Conservation (phyloP, 2,113 vertebrate species). For the Zapus hudsonius region DNA sequence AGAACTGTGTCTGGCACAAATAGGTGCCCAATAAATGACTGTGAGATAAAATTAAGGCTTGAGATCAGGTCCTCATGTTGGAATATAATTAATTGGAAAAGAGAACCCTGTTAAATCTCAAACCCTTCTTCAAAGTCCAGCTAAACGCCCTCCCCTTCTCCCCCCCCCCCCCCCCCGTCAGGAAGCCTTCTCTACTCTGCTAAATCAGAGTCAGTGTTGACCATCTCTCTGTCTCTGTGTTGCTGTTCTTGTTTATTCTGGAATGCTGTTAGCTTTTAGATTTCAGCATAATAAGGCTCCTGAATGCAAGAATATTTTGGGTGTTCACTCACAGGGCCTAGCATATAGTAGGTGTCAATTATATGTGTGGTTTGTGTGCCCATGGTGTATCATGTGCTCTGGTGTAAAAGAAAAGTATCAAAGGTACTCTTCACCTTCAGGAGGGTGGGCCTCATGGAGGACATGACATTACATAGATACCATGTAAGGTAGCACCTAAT, state of each 20-base stretch:
- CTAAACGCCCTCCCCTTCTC: not conserved
- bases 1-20: not conserved
- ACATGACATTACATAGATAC: not conserved
- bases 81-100: not conserved
- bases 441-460: not conserved
- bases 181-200: not conserved
- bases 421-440: slow-evolving; percentile 14
- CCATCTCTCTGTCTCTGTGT: not conserved
- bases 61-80: not conserved
- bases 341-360: not conserved
- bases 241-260: slow-evolving; percentile 6
- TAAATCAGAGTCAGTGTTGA: slow-evolving; percentile 24
- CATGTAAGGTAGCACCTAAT: not conserved
- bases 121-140: not conserved
- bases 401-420: slow-evolving; percentile 2
- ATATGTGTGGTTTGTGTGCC: not conserved
- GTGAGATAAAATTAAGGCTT: not conserved
- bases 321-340: not conserved
- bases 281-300: not conserved
- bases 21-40: not conserved
- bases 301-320: not conserved
- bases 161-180: too few relatives aligned
- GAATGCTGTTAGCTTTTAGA: not conserved
- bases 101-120: not conserved
- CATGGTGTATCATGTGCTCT: not conserved